A percentile compares a stretch with the other conserved stretches of the same genome.
Conservation (phyloP, 2,888 invertebrate genomes). For the Trilocha varians region DNA sequence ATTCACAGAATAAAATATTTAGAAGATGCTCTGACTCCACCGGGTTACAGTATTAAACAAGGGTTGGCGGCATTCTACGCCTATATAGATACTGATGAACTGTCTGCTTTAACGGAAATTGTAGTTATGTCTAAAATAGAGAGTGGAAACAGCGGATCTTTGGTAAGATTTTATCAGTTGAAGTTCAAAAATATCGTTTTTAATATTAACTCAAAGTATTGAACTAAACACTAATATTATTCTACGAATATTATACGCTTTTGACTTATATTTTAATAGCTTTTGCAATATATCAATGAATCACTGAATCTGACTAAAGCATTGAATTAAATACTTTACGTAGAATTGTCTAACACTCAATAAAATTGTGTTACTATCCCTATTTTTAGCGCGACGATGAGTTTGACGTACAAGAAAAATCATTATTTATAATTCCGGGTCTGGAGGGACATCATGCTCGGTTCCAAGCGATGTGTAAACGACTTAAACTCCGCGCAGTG, state of each 20-base stretch:
- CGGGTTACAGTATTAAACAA: constrained; percentile 9
- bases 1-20: constrained; percentile 13
- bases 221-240: too few species aligned
- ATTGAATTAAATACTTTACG: too few species aligned
- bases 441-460: constrained; percentile 34
- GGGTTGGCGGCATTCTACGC: constrained; percentile 33
- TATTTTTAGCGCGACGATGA: constrained; percentile 37
- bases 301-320: too few species aligned
- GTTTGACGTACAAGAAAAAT: constrained; percentile 22
- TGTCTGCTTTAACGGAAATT: constrained; percentile 35
- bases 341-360: constrained; percentile 16
- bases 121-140: constrained; percentile 33
- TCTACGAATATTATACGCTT: too few species aligned
- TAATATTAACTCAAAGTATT: too few species aligned
- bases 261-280: too few species aligned
- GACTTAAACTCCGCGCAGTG: constrained; percentile 34
- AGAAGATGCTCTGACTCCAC: constrained; percentile 5
- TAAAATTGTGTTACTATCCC: too few species aligned
- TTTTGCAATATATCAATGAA: too few species aligned
- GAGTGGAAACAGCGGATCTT: too few species aligned
- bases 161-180: too few species aligned
- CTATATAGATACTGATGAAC: constrained; percentile 35
- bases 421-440: constrained; percentile 38
- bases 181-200: too few species aligned
- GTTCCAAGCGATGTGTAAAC: constrained; percentile 28